Evolutionary conservation across 2,113 vertebrate species (phyloP).

Genomic region (Dicerorhinus sumatrensis): DNA sequence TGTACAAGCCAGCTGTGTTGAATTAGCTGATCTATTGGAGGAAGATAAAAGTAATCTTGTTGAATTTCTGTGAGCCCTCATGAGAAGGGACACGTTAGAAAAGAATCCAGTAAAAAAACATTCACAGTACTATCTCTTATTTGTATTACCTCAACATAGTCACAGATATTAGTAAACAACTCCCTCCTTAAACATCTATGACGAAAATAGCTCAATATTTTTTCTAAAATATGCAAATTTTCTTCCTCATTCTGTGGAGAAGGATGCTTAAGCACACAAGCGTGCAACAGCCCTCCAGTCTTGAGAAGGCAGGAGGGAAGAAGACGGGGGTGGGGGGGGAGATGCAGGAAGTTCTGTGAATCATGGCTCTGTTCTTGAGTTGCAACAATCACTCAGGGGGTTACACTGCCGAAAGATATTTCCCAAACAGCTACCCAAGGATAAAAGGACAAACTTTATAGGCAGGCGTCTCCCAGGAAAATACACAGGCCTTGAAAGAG

Average conservation of each 20-base stretch:
- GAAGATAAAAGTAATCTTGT: conserved; percentile 40
- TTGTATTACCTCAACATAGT: background rate
- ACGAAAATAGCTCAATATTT: background rate
- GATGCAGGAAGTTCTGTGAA: background rate
- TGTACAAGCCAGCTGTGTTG: background rate
- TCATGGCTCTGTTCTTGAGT: background rate
- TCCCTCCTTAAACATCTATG: background rate
- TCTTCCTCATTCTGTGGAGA: background rate
- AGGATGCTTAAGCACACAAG: background rate
- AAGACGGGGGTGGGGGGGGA: too few species aligned
- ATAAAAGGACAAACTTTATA: conserved; percentile 70
- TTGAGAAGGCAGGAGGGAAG: background rate
- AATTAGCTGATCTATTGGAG: conserved; percentile 38
- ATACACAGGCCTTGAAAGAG: conserved; percentile 59
- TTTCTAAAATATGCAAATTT: background rate
- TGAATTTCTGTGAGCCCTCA: background rate
- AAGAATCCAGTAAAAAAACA: background rate
- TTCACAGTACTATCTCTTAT: background rate
- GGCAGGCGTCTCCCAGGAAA: conserved; percentile 65
- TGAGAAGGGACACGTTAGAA: background rate
- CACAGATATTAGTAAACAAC: conserved; percentile 6
- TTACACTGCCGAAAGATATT: background rate
- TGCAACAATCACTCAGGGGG: conserved; percentile 50
- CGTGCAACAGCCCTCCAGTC: background rate
- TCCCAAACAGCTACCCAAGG: conserved; percentile 67